These are phyloP conservation scores for Wasmannia auropunctata DNA, from an alignment of 1,140 invertebrate species.

Conservation along the genomic window DNA sequence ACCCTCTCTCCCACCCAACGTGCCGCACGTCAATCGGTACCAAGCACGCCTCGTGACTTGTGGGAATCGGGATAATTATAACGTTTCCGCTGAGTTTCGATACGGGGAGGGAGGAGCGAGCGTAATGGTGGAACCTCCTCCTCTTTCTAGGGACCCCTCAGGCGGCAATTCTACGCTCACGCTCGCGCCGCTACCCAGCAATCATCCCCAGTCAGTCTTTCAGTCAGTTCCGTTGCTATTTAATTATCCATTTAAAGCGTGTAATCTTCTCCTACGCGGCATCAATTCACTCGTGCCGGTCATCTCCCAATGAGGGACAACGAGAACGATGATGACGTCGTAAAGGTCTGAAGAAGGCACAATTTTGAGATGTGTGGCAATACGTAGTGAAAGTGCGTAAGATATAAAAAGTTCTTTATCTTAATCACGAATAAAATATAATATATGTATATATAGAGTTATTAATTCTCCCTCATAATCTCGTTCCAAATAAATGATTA, in stretches of 20 bases:
- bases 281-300: slow-evolving; percentile 75
- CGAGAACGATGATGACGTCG: slow-evolving; percentile 53
- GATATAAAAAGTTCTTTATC: neutral
- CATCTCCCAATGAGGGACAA: slow-evolving; percentile 60
- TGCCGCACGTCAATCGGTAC: slow-evolving; percentile 70
- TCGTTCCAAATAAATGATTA: neutral
- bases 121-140: slow-evolving; percentile 78
- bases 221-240: slow-evolving; percentile 86
- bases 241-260: slow-evolving; percentile 86
- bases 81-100: slow-evolving; percentile 82
- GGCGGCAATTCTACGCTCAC: slow-evolving; percentile 84
- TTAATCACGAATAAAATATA: neutral
- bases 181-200: slow-evolving; percentile 85
- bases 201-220: slow-evolving; percentile 86
- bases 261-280: slow-evolving; percentile 83
- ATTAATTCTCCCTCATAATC: neutral
- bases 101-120: slow-evolving; percentile 72
- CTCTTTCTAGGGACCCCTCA: slow-evolving; percentile 79
- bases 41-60: slow-evolving; percentile 76
- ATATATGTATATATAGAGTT: neutral
- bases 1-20: slow-evolving; percentile 44
- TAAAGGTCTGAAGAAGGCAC: slow-evolving; percentile 8
- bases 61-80: slow-evolving; percentile 85
- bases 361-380: neutral
- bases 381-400: neutral